A percentile compares a stretch with the other conserved stretches of the same genome.
phyloP scores from a whole-genome alignment of 2,113 vertebrate genomes.

The Bubo scandiacus region DNA sequence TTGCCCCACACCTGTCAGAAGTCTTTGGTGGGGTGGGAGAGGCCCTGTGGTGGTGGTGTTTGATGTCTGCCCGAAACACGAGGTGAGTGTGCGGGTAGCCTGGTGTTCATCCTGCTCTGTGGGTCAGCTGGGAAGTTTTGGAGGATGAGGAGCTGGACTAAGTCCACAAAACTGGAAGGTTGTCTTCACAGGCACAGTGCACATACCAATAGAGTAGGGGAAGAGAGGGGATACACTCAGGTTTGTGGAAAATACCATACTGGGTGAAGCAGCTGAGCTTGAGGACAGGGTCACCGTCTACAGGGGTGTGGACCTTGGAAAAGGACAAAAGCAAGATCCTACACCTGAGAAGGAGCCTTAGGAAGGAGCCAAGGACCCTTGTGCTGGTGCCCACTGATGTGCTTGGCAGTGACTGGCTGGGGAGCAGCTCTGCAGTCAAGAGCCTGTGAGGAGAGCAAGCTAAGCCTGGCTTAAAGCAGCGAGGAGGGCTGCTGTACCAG shows the following conservation, averaged over 20 bases:
- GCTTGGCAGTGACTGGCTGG: neutral
- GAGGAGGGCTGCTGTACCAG: neutral
- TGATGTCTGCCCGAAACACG: accelerated
- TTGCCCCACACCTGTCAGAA: neutral
- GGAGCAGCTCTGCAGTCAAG: neutral
- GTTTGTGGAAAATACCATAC: neutral
- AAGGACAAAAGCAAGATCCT: neutral
- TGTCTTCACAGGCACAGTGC: neutral
- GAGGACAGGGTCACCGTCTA: neutral
- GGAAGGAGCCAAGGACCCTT: neutral
- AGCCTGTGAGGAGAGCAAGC: neutral
- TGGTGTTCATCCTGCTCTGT: neutral
- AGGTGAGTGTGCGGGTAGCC: accelerated
- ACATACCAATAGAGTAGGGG: too few species aligned
- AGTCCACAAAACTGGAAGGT: neutral
- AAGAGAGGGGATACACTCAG: neutral
- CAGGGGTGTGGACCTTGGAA: neutral
- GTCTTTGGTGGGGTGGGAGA: too few species aligned
- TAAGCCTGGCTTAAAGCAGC: neutral
- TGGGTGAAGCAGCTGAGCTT: neutral
- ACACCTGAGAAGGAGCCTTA: neutral
- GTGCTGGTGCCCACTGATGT: neutral
- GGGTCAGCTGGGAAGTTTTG: neutral
- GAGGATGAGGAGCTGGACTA: neutral
- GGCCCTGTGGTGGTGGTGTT: too few species aligned